Conservation (phyloP, 2,113 vertebrate genomes). For the Sisor rabdophorus region DNA sequence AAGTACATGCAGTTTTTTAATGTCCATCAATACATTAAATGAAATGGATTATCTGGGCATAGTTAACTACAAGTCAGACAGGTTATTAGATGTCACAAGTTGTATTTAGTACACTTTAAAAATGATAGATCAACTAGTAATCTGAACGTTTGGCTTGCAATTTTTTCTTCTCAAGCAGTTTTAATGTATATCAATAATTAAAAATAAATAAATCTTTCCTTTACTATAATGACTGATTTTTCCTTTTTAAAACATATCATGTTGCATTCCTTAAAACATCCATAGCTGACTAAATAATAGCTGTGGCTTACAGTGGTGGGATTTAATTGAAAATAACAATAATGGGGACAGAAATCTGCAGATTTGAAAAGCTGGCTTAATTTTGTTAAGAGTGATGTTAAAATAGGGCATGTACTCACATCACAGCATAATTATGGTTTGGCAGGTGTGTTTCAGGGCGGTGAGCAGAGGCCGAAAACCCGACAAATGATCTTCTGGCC, state of each 20-base stretch:
- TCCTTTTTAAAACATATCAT: neutral
- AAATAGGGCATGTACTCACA: constrained; percentile 49
- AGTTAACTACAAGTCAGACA: neutral
- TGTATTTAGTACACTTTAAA: neutral
- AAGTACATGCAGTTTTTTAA: neutral
- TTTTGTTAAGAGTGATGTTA: constrained; percentile 38
- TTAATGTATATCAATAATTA: neutral
- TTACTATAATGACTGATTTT: neutral
- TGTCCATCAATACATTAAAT: neutral
- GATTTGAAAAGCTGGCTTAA: constrained; percentile 35
- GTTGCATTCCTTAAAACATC: neutral
- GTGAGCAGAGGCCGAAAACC: constrained; percentile 46
- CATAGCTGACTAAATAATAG: neutral
- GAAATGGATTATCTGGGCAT: neutral
- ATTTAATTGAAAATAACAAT: constrained; percentile 24
- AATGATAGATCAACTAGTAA: neutral
- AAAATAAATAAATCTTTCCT: neutral
- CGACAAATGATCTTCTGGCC: constrained; percentile 58
- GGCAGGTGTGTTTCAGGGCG: constrained; percentile 48
- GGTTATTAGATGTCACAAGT: neutral
- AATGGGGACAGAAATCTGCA: constrained; percentile 24
- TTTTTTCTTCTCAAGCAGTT: neutral
- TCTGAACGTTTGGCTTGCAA: neutral
- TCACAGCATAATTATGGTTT: constrained; percentile 48
- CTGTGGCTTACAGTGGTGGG: neutral